Conservation (phyloP, 2,797 vertebrate species). For the Crax fasciolata region DNA sequence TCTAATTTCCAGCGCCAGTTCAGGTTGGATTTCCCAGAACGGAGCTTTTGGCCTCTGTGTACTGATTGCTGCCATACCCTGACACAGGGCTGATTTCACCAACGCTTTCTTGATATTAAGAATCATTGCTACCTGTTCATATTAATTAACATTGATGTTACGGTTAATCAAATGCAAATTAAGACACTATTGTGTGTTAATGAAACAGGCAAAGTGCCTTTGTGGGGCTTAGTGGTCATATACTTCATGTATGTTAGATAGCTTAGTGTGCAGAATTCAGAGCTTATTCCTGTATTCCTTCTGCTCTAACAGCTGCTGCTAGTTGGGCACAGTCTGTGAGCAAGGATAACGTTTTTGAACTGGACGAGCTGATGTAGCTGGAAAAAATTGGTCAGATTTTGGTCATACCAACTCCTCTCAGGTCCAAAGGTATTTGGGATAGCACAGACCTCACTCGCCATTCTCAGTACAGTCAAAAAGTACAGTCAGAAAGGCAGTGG, state of each 20-base stretch:
- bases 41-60: background rate
- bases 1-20: background rate
- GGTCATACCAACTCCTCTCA: background rate
- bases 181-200: background rate
- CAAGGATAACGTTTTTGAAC: background rate
- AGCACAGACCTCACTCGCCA: background rate
- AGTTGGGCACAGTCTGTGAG: background rate
- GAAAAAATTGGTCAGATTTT: background rate
- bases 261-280: background rate
- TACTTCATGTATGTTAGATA: background rate
- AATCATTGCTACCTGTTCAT: background rate
- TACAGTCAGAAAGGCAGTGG: no score
- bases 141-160: background rate
- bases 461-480: background rate
- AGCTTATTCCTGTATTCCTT: background rate
- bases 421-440: background rate
- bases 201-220: background rate
- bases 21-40: background rate
- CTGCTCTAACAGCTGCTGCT: background rate
- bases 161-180: background rate
- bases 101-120: background rate
- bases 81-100: background rate
- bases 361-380: background rate
- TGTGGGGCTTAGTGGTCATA: background rate
- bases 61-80: background rate